Conservation (phyloP, 2,797 vertebrate genomes). For the Rhabdophis nuchalis region DNA sequence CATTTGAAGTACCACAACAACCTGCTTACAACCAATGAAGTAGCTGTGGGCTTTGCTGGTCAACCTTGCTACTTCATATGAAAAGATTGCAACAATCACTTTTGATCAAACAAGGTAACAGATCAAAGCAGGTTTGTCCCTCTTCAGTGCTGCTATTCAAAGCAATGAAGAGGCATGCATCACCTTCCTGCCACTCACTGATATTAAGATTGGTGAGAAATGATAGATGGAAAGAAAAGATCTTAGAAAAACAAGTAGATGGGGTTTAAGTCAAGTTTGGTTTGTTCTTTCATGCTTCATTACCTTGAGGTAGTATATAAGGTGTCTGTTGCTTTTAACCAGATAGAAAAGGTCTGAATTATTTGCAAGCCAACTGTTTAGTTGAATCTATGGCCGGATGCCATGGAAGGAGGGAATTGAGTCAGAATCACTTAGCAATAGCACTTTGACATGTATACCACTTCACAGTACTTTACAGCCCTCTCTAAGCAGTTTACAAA, state of each 20-base stretch:
- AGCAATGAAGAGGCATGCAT: neutral
- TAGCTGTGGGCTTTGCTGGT: neutral
- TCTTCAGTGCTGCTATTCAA: neutral
- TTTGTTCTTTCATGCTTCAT: neutral
- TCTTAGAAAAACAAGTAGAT: neutral
- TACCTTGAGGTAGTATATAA: neutral
- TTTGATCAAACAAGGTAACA: neutral
- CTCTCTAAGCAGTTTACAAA: too few species aligned
- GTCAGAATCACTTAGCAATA: neutral
- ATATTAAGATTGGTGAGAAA: neutral
- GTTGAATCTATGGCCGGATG: neutral
- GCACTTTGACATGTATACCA: too few species aligned
- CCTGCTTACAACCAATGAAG: neutral
- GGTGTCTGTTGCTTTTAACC: neutral
- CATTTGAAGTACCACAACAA: neutral
- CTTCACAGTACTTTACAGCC: too few species aligned
- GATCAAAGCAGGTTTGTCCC: neutral
- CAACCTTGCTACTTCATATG: neutral
- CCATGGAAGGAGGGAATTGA: neutral
- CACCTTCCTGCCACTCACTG: neutral
- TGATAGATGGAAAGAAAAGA: neutral
- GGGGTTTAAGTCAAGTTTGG: neutral
- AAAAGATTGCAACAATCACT: neutral
- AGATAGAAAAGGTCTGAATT: neutral
- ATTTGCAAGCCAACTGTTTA: neutral